Evolutionary conservation across 1,140 invertebrate genomes (phyloP), one percentile per base, ranked within the genome.

Genomic region (Lasioglossum baleicum): DNA sequence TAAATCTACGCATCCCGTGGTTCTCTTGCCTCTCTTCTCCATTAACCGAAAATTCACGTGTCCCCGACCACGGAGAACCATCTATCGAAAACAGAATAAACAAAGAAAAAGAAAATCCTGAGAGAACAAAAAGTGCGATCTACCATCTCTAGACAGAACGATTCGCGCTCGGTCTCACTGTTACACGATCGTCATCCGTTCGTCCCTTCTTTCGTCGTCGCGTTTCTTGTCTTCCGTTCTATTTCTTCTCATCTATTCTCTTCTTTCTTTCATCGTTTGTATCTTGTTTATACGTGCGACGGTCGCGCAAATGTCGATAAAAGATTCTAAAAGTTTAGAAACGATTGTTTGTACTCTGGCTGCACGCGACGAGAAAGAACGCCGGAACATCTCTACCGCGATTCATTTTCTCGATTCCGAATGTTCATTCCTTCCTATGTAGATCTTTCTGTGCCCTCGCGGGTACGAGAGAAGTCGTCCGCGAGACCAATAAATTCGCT

Each of bases 331-430:
- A 88, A 75, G 68, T n/a, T 83, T 72, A 76, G 80, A 91, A 90
- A 88, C 68, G 89, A 88, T 90, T 90, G 89, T 90, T 90, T 90
- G 90, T 91, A 91, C 89, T 91, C 75, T 88, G 85, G 56, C 61
- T 80, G 82, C 80, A 86, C 85, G 85, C 81, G 83, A 77, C 78
- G 79, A 69, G 82, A 85, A 81, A 82, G 63, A 63, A 79, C 65
- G 48, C 53, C 35, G n/a, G 61, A 80, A 42, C n/a, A 72, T 20
- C 42, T 71, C 40, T 22, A 20, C 7, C 64, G 51, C 51, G 26
- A 31, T 40, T 40, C 3, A 3, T 22, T 44, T 0, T 11, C 44
- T 3, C 11, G 44, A 48, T 13, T 8, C 51, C 13, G 44, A 48
- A 7, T 8, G 31, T 20, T 7, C 48, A 56, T 20, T 7, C 44